phyloP scores from a whole-genome alignment of 2,113 vertebrate genomes.

The Addax nasomaculatus region DNA sequence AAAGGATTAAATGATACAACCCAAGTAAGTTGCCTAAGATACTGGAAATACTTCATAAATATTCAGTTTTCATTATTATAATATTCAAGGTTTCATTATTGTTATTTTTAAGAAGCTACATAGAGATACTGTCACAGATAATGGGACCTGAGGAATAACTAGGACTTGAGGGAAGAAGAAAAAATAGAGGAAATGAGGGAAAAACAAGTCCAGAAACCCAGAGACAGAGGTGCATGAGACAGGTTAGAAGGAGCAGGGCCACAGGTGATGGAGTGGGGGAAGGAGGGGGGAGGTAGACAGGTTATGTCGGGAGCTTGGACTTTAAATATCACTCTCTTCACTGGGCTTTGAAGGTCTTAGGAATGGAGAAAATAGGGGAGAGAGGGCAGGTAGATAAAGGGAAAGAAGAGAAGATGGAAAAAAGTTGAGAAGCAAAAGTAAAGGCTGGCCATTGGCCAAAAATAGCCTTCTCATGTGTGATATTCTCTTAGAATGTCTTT shows the following conservation, averaged over 20 bases:
- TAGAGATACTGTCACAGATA: neutral
- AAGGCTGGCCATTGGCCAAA: slow-evolving; percentile 86
- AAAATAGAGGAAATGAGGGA: neutral
- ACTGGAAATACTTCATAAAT: neutral
- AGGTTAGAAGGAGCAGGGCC: neutral
- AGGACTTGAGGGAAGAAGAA: neutral
- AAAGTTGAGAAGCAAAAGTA: slow-evolving; percentile 82
- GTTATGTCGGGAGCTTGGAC: neutral
- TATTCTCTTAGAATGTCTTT: slow-evolving; percentile 94
- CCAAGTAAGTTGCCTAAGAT: neutral
- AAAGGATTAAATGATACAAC: neutral
- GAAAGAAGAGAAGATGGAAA: neutral
- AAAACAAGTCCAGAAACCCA: neutral
- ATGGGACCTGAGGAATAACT: neutral
- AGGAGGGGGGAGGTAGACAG: neutral
- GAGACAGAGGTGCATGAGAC: neutral
- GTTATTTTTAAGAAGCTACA: neutral
- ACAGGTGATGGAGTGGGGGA: neutral
- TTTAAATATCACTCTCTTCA: neutral
- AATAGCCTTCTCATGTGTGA: slow-evolving; percentile 86
- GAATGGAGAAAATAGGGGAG: neutral
- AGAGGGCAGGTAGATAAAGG: slow-evolving; percentile 27
- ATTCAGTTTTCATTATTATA: neutral
- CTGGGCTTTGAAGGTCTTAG: neutral
- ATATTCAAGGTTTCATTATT: neutral